Conservation (phyloP, 2,113 vertebrate genomes). For the Alligator sinensis region DNA sequence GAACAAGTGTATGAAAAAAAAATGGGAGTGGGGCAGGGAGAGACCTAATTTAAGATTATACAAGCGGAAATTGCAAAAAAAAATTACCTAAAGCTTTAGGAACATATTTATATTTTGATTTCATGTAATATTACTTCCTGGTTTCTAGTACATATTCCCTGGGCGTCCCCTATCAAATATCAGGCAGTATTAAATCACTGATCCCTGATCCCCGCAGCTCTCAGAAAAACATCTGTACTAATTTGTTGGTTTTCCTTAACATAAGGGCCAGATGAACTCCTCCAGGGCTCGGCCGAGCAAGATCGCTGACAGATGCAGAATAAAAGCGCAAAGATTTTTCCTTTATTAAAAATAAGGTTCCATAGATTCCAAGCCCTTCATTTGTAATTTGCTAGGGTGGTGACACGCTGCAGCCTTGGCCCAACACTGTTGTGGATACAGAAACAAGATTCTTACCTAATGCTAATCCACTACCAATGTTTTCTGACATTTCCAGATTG, state of each 20-base stretch:
- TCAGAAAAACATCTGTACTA: slow-evolving; percentile 77
- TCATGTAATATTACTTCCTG: slow-evolving; percentile 78
- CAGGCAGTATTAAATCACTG: slow-evolving; percentile 75
- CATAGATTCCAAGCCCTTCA: neutral
- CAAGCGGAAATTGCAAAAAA: slow-evolving; percentile 68
- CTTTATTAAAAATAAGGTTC: slow-evolving; percentile 63
- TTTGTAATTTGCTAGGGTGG: neutral
- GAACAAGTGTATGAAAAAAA: slow-evolving; percentile 52
- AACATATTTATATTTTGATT: slow-evolving; percentile 79
- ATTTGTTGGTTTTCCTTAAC: slow-evolving; percentile 74
- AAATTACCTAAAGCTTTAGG: slow-evolving; percentile 77
- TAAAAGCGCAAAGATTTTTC: slow-evolving; percentile 44
- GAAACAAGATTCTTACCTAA: neutral
- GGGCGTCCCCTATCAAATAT: slow-evolving; percentile 73
- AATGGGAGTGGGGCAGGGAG: slow-evolving; percentile 10
- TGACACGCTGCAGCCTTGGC: slow-evolving; percentile 55
- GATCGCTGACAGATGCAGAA: slow-evolving; percentile 74
- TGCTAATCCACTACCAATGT: neutral
- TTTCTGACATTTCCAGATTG: neutral
- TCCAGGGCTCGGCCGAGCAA: slow-evolving; percentile 59
- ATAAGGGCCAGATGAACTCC: slow-evolving; percentile 70
- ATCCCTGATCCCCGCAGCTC: slow-evolving; percentile 64
- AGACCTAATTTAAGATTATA: slow-evolving; percentile 53
- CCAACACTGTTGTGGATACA: slow-evolving; percentile 43
- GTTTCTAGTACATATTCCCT: slow-evolving; percentile 65